Base-by-base conservation (phyloP, 2,113 vertebrate species). In the Sardina pilchardus region DNA sequence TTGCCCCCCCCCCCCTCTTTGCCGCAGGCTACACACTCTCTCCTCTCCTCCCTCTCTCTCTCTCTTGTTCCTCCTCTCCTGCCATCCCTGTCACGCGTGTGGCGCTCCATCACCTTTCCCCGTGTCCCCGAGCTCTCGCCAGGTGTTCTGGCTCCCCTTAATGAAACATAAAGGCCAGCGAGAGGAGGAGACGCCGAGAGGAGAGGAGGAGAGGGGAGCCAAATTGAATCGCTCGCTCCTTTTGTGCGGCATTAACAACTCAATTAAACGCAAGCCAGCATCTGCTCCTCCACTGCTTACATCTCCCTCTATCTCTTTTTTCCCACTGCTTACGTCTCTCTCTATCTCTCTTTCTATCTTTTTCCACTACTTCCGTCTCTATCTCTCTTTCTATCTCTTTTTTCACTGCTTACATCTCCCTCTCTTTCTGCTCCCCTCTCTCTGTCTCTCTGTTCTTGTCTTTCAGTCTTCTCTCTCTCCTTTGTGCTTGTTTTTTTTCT, bases 171-270 rank as follows among this genome's bases (percentile, higher is more conserved):
- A 90, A 93, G 89, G 91, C 87, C 88, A 90, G 88, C 45, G 82
- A 85, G 84, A 16, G 34, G 14, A 14, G 21, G n/a, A 9, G 59
- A n/a, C 3, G 59, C n/a, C 24, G 59, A 63, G 59, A 26, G 59
- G 59, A 63, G 59, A 26, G 4, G 59, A 63, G 59, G 82, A 82
- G 82, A 84, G 75, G 86, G 87, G 84, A 90, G 84, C 87, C 90
- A 90, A 92, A 94, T 90, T 88, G 86, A 94, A 93, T 91, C 81
- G 81, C 85, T 82, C 26, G 89, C 88, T 85, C 82, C 92, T 92
- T 93, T 93, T 94, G 90, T 87, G 91, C 88, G 81, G 90, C 91
- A 91, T 94, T 95, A 94, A 94, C 94, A 94, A 93, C 93, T 93
- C 93, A 92, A 94, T 94, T 94, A 93, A 94, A 93, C 90, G 88